A percentile compares a stretch with the other conserved stretches of the same genome.
Evolutionary conservation across 1,140 invertebrate genomes (phyloP).

Genomic region (Lordiphosa stackelbergi): DNA sequence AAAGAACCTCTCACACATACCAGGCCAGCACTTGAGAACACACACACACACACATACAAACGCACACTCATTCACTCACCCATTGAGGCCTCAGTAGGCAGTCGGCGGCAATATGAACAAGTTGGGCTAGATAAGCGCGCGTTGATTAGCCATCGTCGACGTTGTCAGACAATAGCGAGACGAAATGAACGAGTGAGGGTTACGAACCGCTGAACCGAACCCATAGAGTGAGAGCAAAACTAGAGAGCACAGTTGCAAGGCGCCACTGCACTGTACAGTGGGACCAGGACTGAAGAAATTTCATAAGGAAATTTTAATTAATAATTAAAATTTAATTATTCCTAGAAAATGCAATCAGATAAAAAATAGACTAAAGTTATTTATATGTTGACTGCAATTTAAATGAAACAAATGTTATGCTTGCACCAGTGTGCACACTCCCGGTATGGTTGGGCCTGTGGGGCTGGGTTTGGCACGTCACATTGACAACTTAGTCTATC

Average conservation of each 20-base stretch:
- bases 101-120: constrained; percentile 14
- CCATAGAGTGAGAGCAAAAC: not conserved
- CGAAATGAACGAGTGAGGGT: constrained; percentile 45
- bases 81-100: constrained; percentile 2
- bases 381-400: too few relatives aligned
- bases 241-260: too few relatives aligned
- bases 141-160: constrained; percentile 49
- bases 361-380: too few relatives aligned
- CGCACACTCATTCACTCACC: not conserved
- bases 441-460: too few relatives aligned
- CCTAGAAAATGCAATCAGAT: too few relatives aligned
- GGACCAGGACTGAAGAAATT: not conserved
- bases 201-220: not conserved
- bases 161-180: constrained; percentile 60
- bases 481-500: constrained; percentile 27
- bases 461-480: too few relatives aligned
- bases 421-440: too few relatives aligned
- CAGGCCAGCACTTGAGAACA: constrained; percentile 25
- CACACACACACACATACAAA: constrained; percentile 7
- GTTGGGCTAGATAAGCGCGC: constrained; percentile 63
- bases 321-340: not conserved
- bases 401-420: too few relatives aligned
- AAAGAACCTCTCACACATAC: constrained; percentile 4
- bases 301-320: not conserved
- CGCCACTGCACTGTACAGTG: constrained; percentile 24